A percentile compares a stretch with the other conserved stretches of the same genome.
Conservation (phyloP, 2,888 invertebrate genomes). For the Lithophane leautieri region DNA sequence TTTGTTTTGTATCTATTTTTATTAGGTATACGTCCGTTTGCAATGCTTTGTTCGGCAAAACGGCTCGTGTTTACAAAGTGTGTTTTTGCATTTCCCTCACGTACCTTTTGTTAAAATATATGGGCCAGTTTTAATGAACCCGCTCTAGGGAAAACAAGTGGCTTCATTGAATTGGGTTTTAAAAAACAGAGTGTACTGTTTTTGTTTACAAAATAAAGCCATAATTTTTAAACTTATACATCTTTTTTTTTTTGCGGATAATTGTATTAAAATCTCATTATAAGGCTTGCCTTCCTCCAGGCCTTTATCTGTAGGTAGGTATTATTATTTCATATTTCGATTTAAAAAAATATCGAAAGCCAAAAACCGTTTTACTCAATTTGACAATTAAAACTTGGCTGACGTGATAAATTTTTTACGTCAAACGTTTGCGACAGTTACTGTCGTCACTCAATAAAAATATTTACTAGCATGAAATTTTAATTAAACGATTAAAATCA, state of each 20-base stretch:
- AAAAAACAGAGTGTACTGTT: conserved; percentile 35
- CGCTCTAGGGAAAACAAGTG: conserved; percentile 35
- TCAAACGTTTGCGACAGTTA: too few species aligned
- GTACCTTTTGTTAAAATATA: conserved; percentile 50
- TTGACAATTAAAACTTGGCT: neutral
- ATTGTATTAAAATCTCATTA: neutral
- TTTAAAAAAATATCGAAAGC: neutral
- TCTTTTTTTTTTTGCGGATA: neutral
- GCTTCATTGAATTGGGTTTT: conserved; percentile 43
- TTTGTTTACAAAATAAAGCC: conserved; percentile 31
- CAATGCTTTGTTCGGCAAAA: conserved; percentile 28
- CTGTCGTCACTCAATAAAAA: neutral
- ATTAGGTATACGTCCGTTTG: conserved; percentile 25
- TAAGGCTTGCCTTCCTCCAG: neutral
- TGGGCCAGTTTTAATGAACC: conserved; percentile 50
- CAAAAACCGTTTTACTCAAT: neutral
- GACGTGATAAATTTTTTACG: neutral
- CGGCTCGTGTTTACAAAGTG: conserved; percentile 33
- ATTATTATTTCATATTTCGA: neutral
- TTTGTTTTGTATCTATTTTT: conserved; percentile 52
- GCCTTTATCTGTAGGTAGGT: neutral
- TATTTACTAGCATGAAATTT: neutral
- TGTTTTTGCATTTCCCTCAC: conserved; percentile 53
- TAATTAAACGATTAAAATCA: conserved; percentile 33
- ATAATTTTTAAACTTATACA: neutral